phyloP scores from a whole-genome alignment of 2,113 vertebrate genomes.

The Mustelus asterias region DNA sequence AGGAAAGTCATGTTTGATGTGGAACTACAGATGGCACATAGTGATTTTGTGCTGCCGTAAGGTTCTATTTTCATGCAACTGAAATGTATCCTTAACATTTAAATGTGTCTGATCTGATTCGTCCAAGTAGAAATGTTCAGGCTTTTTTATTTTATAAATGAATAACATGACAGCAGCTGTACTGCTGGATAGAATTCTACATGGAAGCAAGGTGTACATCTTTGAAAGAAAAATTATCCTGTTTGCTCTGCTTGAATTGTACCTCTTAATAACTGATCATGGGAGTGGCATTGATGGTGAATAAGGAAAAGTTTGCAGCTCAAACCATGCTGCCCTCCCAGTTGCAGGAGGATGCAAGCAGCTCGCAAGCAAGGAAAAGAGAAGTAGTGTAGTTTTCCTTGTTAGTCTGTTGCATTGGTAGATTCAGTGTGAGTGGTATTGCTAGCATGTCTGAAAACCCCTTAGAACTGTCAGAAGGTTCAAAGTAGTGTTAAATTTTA shows the following conservation, averaged over 20 bases:
- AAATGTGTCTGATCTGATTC: slow-evolving; percentile 32
- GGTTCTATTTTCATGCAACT: slow-evolving; percentile 13
- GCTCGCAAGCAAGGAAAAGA: background rate
- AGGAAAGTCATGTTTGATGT: slow-evolving; percentile 33
- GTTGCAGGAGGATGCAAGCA: slow-evolving; percentile 19
- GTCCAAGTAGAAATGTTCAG: slow-evolving; percentile 33
- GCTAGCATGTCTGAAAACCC: background rate
- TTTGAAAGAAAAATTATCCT: slow-evolving; percentile 12
- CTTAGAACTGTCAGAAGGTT: slow-evolving; percentile 15
- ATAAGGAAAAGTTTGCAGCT: background rate
- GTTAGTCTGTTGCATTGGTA: background rate
- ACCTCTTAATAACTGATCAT: slow-evolving; percentile 19
- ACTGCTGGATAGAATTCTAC: background rate
- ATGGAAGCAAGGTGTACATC: slow-evolving; percentile 15
- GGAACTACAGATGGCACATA: slow-evolving; percentile 16
- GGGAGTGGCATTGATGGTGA: background rate
- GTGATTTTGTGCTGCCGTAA: slow-evolving; percentile 1
- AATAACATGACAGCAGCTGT: slow-evolving; percentile 3
- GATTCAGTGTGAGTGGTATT: background rate
- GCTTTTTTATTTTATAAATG: slow-evolving; percentile 32
- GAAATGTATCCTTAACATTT: slow-evolving; percentile 35
- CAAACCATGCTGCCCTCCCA: background rate
- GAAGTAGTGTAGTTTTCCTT: background rate
- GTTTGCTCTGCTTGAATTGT: slow-evolving; percentile 18
- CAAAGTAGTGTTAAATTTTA: slow-evolving; percentile 7